Evolutionary conservation across 2,797 vertebrate genomes (phyloP), one percentile per base, ranked within the genome.

Genomic region (Xenops minutus): DNA sequence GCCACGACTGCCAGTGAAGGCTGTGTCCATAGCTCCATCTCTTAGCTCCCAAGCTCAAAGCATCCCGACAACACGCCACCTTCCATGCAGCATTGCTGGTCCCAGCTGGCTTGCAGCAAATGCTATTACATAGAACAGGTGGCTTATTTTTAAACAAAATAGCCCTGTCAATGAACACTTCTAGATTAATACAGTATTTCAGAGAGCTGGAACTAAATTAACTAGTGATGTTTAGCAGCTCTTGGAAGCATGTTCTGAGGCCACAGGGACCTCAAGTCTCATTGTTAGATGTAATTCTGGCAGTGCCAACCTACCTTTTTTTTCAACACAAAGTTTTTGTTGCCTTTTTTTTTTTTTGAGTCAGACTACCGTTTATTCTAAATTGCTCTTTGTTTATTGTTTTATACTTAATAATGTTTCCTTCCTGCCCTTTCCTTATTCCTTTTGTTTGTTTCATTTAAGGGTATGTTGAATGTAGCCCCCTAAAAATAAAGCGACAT

Each of bases 71-170:
- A 13, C 2, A 2, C 36, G 49, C 7, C 36, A 34, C 12, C 18
- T 55, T 29, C 36, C 43, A 5, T 15, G 27, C 49, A 18, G 7
- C 0, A 0, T 4, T 12, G 24, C 55, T 73, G 82, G 20, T 37
- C 62, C 51, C 51, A 66, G 23, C 54, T 67, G 63, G 23, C 56
- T 79, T 43, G 24, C 8, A 59, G 44, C 16, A 68, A 32, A 54
- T 34, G 27, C 54, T 32, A 37, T 83, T 43, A 19, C 67, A 46
- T 22, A 16, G 27, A 63, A 34, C 8, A 34, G 10, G 14, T 64
- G 29, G 72, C 63, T 54, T 52, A 27, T 36, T 78, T 82, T 88
- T 63, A 44, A 30, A 12, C 6, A 32, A 59, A 82, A 63, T 18
- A 79, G 5, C 18, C 54, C 9, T 59, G 37, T 32, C 36, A 68